Evolutionary conservation across 2,797 vertebrate species (phyloP).

Genomic region (Serranus cabrilla): DNA sequence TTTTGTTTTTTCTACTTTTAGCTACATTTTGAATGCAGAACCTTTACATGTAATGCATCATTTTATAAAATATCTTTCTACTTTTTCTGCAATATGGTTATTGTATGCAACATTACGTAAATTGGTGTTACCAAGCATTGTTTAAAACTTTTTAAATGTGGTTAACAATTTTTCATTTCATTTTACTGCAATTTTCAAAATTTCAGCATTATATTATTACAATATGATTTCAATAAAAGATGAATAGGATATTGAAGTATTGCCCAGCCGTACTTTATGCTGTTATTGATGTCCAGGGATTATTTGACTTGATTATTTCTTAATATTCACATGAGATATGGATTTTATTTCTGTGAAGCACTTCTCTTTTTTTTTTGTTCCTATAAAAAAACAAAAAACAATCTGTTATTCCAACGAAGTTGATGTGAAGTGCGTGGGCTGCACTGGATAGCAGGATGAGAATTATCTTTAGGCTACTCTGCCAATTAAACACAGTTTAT

Average conservation of each 20-base stretch:
- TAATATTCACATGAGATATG: background rate
- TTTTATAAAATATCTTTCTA: background rate
- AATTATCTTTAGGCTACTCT: conserved; percentile 45
- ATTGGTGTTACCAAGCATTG: no score
- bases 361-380: background rate
- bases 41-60: background rate
- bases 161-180: no score
- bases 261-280: background rate
- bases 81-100: background rate
- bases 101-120: background rate
- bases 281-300: background rate
- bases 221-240: background rate
- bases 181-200: background rate
- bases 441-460: conserved; percentile 21
- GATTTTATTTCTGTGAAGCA: background rate
- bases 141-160: no score
- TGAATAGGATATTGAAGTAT: background rate
- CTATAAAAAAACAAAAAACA: conserved; percentile 20
- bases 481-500: conserved; percentile 67
- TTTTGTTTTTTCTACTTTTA: no score
- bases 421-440: conserved; percentile 43
- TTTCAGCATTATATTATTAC: background rate
- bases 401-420: conserved; percentile 27
- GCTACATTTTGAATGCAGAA: background rate
- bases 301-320: background rate